Percentiles rank a stretch among this genome's conserved stretches.
Evolutionary conservation across 2,797 vertebrate genomes (phyloP).

Genomic region (Novumbra hubbsi): DNA sequence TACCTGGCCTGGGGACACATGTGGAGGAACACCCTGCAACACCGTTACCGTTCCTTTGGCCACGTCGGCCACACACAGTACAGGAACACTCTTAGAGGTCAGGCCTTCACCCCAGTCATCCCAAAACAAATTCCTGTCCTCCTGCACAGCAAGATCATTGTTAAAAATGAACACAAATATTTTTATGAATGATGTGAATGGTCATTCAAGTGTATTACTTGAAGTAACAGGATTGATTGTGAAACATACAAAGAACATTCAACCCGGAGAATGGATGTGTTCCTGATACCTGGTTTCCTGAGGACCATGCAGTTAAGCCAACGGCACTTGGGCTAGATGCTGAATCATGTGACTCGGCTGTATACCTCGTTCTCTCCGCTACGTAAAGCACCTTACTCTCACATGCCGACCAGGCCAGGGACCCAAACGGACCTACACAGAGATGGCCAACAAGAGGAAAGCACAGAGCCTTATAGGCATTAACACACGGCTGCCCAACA

Average conservation of each 20-base stretch:
- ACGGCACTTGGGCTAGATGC: constrained; percentile 2
- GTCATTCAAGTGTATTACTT: neutral
- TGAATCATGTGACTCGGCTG: constrained; percentile 10
- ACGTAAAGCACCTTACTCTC: constrained; percentile 69
- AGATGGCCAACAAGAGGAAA: neutral
- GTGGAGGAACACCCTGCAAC: constrained; percentile 59
- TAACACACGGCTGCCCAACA: no score
- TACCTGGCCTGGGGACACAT: constrained; percentile 79
- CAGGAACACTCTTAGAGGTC: constrained; percentile 65
- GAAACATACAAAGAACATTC: neutral
- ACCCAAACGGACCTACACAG: constrained; percentile 65
- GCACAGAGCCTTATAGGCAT: neutral
- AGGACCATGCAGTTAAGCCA: neutral
- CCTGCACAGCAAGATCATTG: constrained; percentile 41
- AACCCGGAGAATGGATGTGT: neutral
- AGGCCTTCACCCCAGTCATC: constrained; percentile 80
- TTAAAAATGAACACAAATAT: neutral
- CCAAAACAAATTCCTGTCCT: constrained; percentile 71
- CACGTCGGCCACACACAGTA: constrained; percentile 69
- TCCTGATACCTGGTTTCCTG: constrained; percentile 10
- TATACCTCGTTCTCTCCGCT: constrained; percentile 58
- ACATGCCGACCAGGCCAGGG: constrained; percentile 68
- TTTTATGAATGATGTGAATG: neutral
- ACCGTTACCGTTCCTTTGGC: constrained; percentile 45
- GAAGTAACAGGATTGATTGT: neutral